Conservation (phyloP, 1,140 invertebrate genomes). For the Bradysia coprophila region DNA sequence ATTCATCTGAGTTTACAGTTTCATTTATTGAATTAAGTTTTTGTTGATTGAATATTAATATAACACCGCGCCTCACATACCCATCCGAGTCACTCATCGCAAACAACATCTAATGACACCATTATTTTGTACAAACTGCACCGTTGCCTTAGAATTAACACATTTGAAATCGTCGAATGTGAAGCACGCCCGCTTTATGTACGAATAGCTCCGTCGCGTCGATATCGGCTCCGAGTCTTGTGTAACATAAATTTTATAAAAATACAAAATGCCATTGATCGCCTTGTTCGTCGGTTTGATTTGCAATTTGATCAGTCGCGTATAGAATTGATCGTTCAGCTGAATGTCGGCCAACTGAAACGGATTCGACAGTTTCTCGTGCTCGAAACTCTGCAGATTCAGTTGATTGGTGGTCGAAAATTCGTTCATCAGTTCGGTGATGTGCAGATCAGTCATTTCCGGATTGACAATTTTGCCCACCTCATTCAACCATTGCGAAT, state of each 20-base stretch:
- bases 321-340: neutral
- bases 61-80: too few species aligned
- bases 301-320: neutral
- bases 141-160: neutral
- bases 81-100: too few species aligned
- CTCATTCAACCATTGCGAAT: conserved; percentile 18
- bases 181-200: neutral
- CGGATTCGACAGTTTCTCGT: neutral
- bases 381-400: conserved; percentile 7
- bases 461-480: conserved; percentile 20
- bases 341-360: neutral
- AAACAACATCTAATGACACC: conserved; percentile 1
- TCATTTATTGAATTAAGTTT: too few species aligned
- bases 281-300: neutral
- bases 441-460: conserved; percentile 16
- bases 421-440: conserved; percentile 19
- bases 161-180: neutral
- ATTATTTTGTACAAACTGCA: neutral
- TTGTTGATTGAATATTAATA: too few species aligned
- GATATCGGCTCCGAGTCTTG: neutral
- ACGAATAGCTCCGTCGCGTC: neutral
- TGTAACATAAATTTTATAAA: conserved; percentile 1
- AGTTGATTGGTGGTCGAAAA: conserved; percentile 23
- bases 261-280: conserved; percentile 3
- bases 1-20: too few species aligned